Evolutionary conservation across 2,797 vertebrate genomes (phyloP), one percentile per base, ranked within the genome.

Genomic region (Tympanoctomys barrerae): DNA sequence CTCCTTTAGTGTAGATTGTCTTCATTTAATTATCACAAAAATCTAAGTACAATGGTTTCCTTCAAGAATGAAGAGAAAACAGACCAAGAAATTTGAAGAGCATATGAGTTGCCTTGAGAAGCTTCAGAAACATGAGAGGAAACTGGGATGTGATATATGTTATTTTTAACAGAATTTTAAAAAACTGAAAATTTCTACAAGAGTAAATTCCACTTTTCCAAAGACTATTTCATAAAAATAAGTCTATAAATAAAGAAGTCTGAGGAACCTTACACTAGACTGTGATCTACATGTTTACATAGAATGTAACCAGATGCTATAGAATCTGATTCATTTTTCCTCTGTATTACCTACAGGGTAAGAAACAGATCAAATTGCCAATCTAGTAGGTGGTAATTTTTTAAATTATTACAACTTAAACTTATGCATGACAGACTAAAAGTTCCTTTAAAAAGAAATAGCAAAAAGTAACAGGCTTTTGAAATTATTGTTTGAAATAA

Each of bases 351-450:
- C 18, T 71, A 95, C 22, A 92, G 22, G 28, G 12, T 19, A 85
- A 64, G 79, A 89, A 94, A 90, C 7, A 62, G 71, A 83, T 78
- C 85, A 77, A 88, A 83, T 3, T 75, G 46, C 24, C 84, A 90
- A 57, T 68, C 46, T 73, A 70, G 31, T 39, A 46, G 21, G 49
- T 77, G 4, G 18, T 26, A 83, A 90, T 78, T 90, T 33, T 33
- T 92, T 92, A 90, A 49, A 71, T 84, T 89, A 54, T 10, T 64
- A 91, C 95, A 94, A 94, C 31, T 75, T 87, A 52, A 95, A 89
- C n/a, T 88, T 31, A 80, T 86, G 26, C 6, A 94, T 77, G 42
- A 89, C 3, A 77, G 1, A 42, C 52, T 88, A 52, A 91, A 97
- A 94, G 87, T 84, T 24, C 36, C 36, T 52, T 95, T 33, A 96